Percentiles rank a stretch among this genome's conserved stretches.
phyloP scores from a whole-genome alignment of 2,888 invertebrate species.

The Hypolimnas misippus region DNA sequence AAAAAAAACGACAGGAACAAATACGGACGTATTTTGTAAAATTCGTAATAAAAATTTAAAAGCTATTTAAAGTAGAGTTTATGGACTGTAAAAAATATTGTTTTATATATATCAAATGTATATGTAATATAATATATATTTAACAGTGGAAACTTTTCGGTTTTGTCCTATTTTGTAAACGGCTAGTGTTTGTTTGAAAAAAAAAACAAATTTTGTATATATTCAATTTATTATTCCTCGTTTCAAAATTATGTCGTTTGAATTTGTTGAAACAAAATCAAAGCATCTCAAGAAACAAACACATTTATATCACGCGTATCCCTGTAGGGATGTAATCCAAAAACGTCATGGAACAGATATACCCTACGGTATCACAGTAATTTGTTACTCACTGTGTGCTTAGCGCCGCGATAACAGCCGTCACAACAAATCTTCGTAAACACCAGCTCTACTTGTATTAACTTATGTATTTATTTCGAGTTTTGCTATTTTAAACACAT shows the following conservation, averaged over 20 bases:
- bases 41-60: not conserved
- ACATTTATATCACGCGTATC: conserved; percentile 10
- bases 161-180: too few species aligned
- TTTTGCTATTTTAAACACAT: conserved; percentile 6
- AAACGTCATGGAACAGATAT: conserved; percentile 40
- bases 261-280: not conserved
- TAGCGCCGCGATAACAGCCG: conserved; percentile 39
- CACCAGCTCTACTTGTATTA: conserved; percentile 16
- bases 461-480: conserved; percentile 5
- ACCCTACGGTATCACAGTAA: conserved; percentile 53
- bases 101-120: not conserved
- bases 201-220: too few species aligned
- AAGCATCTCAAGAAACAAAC: not conserved
- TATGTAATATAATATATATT: too few species aligned
- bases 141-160: too few species aligned
- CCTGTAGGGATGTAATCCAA: conserved; percentile 21
- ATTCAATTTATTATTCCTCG: too few species aligned
- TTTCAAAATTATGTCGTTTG: not conserved
- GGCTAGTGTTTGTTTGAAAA: too few species aligned
- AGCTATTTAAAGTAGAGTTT: not conserved
- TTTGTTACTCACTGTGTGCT: conserved; percentile 65
- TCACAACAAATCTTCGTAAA: conserved; percentile 41
- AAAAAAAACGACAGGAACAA: conserved; percentile 26
- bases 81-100: not conserved
- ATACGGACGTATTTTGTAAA: conserved; percentile 7